Conservation (phyloP, 1,140 invertebrate species). For the Gonatopus flavifemur region DNA sequence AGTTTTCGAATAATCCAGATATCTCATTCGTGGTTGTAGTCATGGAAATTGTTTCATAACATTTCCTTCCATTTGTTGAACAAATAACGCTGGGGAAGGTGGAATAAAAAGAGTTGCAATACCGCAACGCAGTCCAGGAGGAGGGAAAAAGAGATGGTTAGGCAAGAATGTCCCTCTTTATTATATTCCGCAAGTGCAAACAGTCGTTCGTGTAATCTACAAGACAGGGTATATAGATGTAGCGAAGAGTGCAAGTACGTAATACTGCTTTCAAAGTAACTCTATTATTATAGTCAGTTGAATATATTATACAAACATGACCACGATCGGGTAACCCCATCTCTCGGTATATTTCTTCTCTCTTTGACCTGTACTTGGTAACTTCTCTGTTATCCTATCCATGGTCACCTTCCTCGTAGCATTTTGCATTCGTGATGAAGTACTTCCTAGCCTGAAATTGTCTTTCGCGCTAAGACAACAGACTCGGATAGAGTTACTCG, state of each 20-base stretch:
- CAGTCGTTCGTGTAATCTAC: slow-evolving; percentile 37
- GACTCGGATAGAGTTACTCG: no score
- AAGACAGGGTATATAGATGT: slow-evolving; percentile 11
- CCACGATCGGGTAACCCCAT: slow-evolving; percentile 29
- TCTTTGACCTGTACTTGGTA: background rate
- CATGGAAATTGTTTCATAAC: no score
- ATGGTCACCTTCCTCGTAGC: slow-evolving; percentile 6
- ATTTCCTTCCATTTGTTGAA: no score
- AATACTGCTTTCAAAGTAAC: slow-evolving; percentile 38
- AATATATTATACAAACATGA: slow-evolving; percentile 41
- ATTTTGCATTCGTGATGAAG: slow-evolving; percentile 39
- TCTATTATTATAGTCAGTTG: slow-evolving; percentile 37
- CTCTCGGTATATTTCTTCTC: background rate
- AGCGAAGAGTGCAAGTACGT: slow-evolving; percentile 31
- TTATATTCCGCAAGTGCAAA: slow-evolving; percentile 46
- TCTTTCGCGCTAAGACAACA: slow-evolving; percentile 34
- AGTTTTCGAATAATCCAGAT: no score
- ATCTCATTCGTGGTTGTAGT: no score
- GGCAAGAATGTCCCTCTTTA: slow-evolving; percentile 28
- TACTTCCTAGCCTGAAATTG: slow-evolving; percentile 36
- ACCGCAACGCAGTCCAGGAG: background rate
- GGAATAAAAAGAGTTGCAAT: no score
- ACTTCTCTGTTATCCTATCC: slow-evolving; percentile 2
- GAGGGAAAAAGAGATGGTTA: slow-evolving; percentile 8
- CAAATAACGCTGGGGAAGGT: no score